These are phyloP conservation scores for Drosophila sucinea DNA, from an alignment of 1,140 invertebrate genomes.

Conservation along the genomic window DNA sequence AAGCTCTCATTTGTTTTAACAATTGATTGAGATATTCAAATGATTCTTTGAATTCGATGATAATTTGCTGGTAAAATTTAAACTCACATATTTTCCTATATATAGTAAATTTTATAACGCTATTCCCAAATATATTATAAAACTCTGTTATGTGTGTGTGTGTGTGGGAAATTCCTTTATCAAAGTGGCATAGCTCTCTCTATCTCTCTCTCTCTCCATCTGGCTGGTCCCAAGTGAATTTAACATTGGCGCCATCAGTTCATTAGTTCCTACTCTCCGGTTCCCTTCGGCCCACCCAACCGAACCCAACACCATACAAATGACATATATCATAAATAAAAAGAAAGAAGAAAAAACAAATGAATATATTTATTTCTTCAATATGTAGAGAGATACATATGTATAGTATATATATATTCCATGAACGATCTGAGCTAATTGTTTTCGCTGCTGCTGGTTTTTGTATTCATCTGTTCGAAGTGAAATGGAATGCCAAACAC, in stretches of 20 bases:
- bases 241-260: slow-evolving; percentile 23
- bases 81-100: not conserved
- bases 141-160: not conserved
- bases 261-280: too few species aligned
- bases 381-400: not conserved
- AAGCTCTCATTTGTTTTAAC: too few species aligned
- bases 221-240: slow-evolving; percentile 10
- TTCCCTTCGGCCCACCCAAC: not conserved
- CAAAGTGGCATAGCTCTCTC: not conserved
- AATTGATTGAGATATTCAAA: too few species aligned
- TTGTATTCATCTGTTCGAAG: slow-evolving; percentile 22
- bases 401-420: not conserved
- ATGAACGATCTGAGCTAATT: slow-evolving; percentile 55
- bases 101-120: not conserved
- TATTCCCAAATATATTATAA: slow-evolving; percentile 1
- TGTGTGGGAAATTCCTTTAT: not conserved
- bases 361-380: slow-evolving; percentile 4
- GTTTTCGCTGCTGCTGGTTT: slow-evolving; percentile 44
- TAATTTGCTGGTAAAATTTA: too few species aligned
- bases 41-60: too few species aligned
- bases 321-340: slow-evolving; percentile 64
- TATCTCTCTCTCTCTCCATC: too few species aligned
- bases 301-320: slow-evolving; percentile 11
- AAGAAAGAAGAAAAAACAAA: slow-evolving; percentile 33
- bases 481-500: slow-evolving; percentile 75